Conservation (phyloP, 1,140 invertebrate genomes). For the Phymorhynchus buccinoides region DNA sequence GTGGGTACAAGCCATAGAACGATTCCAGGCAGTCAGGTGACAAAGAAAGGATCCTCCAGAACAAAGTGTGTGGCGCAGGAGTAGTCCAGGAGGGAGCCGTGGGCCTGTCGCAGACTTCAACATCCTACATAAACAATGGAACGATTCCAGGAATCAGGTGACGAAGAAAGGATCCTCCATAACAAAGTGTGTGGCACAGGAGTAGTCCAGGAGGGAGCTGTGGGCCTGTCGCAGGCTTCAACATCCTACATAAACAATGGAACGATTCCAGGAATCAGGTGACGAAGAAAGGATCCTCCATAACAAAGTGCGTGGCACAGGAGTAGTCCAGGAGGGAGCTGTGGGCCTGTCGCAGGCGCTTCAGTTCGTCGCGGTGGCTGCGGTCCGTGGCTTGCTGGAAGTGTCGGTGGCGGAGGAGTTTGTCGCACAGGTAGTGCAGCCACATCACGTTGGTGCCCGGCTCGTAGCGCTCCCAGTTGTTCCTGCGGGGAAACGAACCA, state of each 20-base stretch:
- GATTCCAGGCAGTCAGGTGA: too few species aligned
- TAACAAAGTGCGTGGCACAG: conserved; percentile 24
- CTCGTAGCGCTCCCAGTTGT: conserved; percentile 77
- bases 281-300: conserved; percentile 22
- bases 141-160: too few species aligned
- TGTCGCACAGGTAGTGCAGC: conserved; percentile 88
- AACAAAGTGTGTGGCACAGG: conserved; percentile 25
- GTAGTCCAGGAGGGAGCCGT: not conserved
- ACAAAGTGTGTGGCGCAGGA: conserved; percentile 24
- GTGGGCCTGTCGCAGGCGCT: conserved; percentile 50
- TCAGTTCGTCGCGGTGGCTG: conserved; percentile 47
- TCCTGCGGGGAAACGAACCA: conserved; percentile 56
- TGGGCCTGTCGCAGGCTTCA: conserved; percentile 36
- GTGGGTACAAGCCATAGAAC: too few species aligned
- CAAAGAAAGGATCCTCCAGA: conserved; percentile 15
- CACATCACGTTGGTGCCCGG: conserved; percentile 91
- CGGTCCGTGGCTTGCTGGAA: conserved; percentile 49
- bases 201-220: not conserved
- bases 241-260: too few species aligned
- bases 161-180: conserved; percentile 17
- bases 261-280: too few species aligned
- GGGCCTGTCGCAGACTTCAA: conserved; percentile 38
- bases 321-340: not conserved
- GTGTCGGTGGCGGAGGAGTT: conserved; percentile 76
- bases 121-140: too few species aligned